Evolutionary conservation across 2,888 invertebrate genomes (phyloP).

Genomic region (Hirudinaria manillensis): DNA sequence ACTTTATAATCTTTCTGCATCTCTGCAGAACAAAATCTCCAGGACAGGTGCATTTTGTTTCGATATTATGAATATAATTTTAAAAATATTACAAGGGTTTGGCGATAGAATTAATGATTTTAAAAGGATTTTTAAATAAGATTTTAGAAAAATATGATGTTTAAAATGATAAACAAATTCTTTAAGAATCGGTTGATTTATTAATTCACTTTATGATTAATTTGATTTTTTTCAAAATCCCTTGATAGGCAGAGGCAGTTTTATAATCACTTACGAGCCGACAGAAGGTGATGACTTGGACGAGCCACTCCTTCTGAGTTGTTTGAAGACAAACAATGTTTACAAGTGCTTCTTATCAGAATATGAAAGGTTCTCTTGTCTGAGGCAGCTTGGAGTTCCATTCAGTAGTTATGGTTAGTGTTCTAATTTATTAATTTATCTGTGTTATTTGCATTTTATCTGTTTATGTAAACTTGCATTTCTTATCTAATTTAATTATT

Average conservation of each 20-base stretch:
- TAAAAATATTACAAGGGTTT: too few relatives aligned
- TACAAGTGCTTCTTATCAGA: neutral
- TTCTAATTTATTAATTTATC: too few relatives aligned
- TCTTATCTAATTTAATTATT: too few relatives aligned
- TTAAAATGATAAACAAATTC: neutral
- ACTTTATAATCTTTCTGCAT: constrained; percentile 2
- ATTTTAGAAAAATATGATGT: neutral
- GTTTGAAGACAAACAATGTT: neutral
- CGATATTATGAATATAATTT: neutral
- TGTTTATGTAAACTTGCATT: too few relatives aligned
- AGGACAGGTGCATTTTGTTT: neutral
- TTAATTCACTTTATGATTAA: too few relatives aligned
- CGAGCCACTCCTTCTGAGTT: neutral
- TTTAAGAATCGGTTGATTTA: too few relatives aligned
- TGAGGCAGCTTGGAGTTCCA: neutral
- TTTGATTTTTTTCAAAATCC: too few relatives aligned
- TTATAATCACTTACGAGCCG: constrained; percentile 6
- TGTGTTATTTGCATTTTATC: neutral
- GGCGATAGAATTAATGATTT: too few relatives aligned
- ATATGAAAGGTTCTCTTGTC: neutral
- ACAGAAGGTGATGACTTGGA: neutral
- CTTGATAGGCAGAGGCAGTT: neutral
- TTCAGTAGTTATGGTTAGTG: neutral
- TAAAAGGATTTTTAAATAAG: too few relatives aligned
- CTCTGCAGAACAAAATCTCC: neutral